These are phyloP conservation scores for Sialis lutaria DNA, from an alignment of 2,888 invertebrate genomes.

Conservation along the genomic window DNA sequence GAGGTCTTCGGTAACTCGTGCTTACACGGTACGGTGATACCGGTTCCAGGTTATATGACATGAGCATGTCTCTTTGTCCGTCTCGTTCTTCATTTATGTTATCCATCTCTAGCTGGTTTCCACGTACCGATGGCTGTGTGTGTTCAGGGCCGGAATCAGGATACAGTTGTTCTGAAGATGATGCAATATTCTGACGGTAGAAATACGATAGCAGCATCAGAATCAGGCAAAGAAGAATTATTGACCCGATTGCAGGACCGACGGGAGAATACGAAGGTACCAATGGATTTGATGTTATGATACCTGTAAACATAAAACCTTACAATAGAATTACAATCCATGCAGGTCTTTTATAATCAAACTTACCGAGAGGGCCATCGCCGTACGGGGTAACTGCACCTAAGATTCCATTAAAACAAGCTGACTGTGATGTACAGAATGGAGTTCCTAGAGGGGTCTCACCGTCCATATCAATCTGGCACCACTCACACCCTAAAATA, in stretches of 20 bases:
- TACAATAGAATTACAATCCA: background rate
- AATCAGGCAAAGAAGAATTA: constrained; percentile 63
- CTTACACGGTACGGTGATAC: constrained; percentile 79
- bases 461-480: constrained; percentile 61
- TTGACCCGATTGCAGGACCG: constrained; percentile 73
- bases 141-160: constrained; percentile 32
- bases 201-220: constrained; percentile 73
- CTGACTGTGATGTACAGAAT: constrained; percentile 63
- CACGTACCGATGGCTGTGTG: constrained; percentile 42
- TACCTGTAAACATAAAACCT: background rate
- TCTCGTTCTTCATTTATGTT: constrained; percentile 45
- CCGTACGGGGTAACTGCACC: constrained; percentile 70
- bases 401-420: constrained; percentile 74
- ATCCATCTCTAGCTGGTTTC: constrained; percentile 57
- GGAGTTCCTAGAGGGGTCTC: constrained; percentile 45
- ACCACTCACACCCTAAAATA: constrained; percentile 84
- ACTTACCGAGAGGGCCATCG: constrained; percentile 40
- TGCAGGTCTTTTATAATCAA: constrained; percentile 7
- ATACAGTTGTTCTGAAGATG: constrained; percentile 28
- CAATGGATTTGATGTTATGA: constrained; percentile 20
- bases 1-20: constrained; percentile 59
- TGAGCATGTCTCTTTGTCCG: constrained; percentile 44
- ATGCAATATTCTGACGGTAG: constrained; percentile 48
- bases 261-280: constrained; percentile 51
- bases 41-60: constrained; percentile 46